phyloP scores from a whole-genome alignment of 2,888 invertebrate species.

The Platerodrilus igneus region DNA sequence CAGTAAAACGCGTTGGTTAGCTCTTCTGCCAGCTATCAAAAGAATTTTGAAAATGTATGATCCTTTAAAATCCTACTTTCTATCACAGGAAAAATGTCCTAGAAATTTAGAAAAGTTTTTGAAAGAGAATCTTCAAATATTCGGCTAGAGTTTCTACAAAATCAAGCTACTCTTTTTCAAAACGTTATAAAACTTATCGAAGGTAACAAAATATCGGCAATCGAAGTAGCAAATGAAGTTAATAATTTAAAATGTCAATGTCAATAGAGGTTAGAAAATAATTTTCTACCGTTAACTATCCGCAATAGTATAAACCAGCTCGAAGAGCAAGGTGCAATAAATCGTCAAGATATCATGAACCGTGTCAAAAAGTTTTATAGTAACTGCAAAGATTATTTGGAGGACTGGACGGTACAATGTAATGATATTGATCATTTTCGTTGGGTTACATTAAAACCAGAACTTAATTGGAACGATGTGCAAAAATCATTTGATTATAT shows the following conservation, averaged over 20 bases:
- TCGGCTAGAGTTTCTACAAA: background rate
- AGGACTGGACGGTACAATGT: too few species aligned
- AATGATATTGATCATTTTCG: too few species aligned
- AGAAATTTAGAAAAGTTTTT: background rate
- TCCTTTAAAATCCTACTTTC: slow-evolving; percentile 9
- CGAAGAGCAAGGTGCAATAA: too few species aligned
- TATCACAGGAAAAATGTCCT: slow-evolving; percentile 1
- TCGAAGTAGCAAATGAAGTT: slow-evolving; percentile 7
- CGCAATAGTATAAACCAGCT: too few species aligned
- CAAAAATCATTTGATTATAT: too few species aligned
- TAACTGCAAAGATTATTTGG: too few species aligned
- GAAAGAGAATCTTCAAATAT: background rate
- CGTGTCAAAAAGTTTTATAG: too few species aligned
- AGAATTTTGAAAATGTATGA: slow-evolving; percentile 12
- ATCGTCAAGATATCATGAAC: too few species aligned
- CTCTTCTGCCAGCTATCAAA: slow-evolving; percentile 8
- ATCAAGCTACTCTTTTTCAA: slow-evolving; percentile 1
- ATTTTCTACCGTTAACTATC: too few species aligned
- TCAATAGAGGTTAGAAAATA: too few species aligned
- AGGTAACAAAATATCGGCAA: slow-evolving; percentile 6
- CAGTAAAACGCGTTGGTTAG: slow-evolving; percentile 7
- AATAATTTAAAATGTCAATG: slow-evolving; percentile 2
- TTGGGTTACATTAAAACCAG: too few species aligned
- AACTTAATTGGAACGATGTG: too few species aligned
- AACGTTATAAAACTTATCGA: slow-evolving; percentile 5